Evolutionary conservation across 2,888 invertebrate genomes (phyloP).

Genomic region (Philopedon plagiatum): DNA sequence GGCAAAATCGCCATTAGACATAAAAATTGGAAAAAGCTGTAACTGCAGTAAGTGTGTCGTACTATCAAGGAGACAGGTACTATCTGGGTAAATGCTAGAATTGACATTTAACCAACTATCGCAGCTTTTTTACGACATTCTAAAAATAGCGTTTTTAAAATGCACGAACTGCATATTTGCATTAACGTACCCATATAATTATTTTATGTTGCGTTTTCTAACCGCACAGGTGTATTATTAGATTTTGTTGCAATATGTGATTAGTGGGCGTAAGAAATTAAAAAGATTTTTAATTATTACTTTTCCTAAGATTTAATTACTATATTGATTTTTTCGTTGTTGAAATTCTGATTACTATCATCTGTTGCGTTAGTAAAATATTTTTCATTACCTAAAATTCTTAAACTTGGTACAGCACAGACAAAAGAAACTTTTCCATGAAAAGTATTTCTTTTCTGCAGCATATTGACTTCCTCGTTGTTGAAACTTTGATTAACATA

Average conservation of each 20-base stretch:
- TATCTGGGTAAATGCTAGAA: too few relatives aligned
- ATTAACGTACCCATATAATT: not conserved
- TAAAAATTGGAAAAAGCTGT: slow-evolving; percentile 3
- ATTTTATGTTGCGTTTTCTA: not conserved
- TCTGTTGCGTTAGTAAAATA: not conserved
- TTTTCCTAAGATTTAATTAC: not conserved
- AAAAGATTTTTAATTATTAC: not conserved
- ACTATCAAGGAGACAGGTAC: not conserved
- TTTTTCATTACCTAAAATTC: not conserved
- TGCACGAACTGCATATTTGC: not conserved
- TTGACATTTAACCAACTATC: too few relatives aligned
- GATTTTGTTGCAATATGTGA: not conserved
- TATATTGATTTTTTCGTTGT: not conserved
- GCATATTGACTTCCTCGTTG: not conserved
- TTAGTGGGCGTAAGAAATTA: not conserved
- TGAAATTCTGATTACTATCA: not conserved
- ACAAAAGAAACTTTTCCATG: too few relatives aligned
- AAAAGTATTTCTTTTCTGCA: too few relatives aligned
- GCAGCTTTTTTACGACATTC: not conserved
- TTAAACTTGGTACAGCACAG: too few relatives aligned
- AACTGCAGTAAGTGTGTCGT: not conserved
- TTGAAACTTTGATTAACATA: not conserved
- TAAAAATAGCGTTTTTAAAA: not conserved
- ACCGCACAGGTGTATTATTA: not conserved
- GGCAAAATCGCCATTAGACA: slow-evolving; percentile 9